These are phyloP conservation scores for Lasioglossum albipes DNA, from an alignment of 1,140 invertebrate genomes.

Conservation along the genomic window DNA sequence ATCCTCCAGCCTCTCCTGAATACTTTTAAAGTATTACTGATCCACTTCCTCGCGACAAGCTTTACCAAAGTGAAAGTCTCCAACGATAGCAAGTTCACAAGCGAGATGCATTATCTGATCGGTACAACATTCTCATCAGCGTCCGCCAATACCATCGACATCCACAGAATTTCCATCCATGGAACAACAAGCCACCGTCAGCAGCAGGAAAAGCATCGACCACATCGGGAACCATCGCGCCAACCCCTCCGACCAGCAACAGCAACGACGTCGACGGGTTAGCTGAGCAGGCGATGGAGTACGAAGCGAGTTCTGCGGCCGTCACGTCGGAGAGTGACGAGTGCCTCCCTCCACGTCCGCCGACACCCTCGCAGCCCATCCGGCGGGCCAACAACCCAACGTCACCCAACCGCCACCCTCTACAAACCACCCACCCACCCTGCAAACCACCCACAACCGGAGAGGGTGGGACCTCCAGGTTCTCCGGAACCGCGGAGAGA, in stretches of 20 bases:
- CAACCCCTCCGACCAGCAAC: constrained; percentile 20
- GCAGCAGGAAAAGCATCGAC: constrained; percentile 23
- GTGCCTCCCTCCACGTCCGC: constrained; percentile 48
- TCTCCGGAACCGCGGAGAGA: constrained; percentile 56
- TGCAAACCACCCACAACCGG: constrained; percentile 43
- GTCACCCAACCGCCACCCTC: constrained; percentile 31
- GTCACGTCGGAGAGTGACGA: constrained; percentile 76
- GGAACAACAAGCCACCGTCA: neutral
- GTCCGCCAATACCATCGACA: too few species aligned
- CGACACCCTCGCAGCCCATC: constrained; percentile 33
- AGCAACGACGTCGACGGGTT: constrained; percentile 52
- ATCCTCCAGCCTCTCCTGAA: too few species aligned
- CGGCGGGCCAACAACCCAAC: constrained; percentile 55
- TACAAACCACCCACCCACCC: constrained; percentile 25
- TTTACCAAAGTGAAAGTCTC: too few species aligned
- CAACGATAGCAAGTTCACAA: too few species aligned
- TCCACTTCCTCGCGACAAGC: too few species aligned
- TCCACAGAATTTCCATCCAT: too few species aligned
- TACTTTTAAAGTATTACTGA: too few species aligned
- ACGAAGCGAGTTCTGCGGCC: constrained; percentile 72
- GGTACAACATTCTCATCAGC: too few species aligned
- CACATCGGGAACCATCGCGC: constrained; percentile 15
- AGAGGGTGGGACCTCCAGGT: constrained; percentile 33
- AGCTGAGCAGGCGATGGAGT: constrained; percentile 62
- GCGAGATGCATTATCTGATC: too few species aligned